phyloP scores from a whole-genome alignment of 1,140 invertebrate genomes.

The Zaprionus vittiger region DNA sequence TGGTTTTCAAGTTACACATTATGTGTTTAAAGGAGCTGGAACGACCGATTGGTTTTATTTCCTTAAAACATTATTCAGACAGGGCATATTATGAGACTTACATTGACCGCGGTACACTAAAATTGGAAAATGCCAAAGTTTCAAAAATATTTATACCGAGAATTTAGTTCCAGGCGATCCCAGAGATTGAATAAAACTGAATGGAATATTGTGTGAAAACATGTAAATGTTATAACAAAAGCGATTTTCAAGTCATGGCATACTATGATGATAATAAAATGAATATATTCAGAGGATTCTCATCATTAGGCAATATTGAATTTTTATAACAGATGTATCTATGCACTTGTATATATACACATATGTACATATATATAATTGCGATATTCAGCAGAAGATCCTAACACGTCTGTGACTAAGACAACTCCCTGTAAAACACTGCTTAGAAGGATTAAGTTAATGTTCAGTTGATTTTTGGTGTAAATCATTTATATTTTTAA shows the following conservation, averaged over 20 bases:
- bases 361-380: too few relatives aligned
- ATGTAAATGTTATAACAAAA: too few relatives aligned
- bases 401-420: too few relatives aligned
- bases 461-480: background rate
- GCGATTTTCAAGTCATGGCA: background rate
- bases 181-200: slow-evolving; percentile 20
- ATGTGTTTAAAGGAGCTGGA: slow-evolving; percentile 19
- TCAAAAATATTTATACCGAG: slow-evolving; percentile 24
- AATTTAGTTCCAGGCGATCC: slow-evolving; percentile 21
- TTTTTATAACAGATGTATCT: too few relatives aligned
- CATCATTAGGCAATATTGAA: too few relatives aligned
- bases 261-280: background rate
- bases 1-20: slow-evolving; percentile 31
- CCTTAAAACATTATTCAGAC: background rate
- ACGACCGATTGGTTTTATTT: background rate
- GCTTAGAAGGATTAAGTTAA: background rate
- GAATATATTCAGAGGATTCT: background rate
- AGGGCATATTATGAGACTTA: background rate
- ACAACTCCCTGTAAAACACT: too few relatives aligned
- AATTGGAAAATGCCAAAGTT: slow-evolving; percentile 32
- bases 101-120: slow-evolving; percentile 28
- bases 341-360: too few relatives aligned
- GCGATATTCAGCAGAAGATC: too few relatives aligned
- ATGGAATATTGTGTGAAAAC: background rate
- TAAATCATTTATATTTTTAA: background rate